These are phyloP conservation scores for Karalla daura DNA, from an alignment of 2,797 vertebrate species.

Conservation along the genomic window DNA sequence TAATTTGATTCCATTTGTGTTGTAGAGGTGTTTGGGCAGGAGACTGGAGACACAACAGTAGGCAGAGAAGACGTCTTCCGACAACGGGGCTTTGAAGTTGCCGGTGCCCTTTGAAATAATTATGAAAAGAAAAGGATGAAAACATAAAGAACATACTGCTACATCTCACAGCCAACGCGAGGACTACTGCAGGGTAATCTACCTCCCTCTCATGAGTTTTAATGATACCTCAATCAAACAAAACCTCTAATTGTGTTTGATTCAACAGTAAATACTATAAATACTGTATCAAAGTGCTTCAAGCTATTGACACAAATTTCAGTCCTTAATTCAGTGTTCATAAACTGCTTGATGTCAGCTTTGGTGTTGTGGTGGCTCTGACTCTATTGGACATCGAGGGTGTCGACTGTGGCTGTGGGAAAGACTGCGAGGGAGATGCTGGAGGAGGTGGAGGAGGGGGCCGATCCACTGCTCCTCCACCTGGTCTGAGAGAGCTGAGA, in stretches of 20 bases:
- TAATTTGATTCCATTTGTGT: slow-evolving; percentile 75
- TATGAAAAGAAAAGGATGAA: slow-evolving; percentile 63
- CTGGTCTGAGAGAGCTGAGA: too few relatives aligned
- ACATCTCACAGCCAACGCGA: slow-evolving; percentile 50
- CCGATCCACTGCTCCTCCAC: too few relatives aligned
- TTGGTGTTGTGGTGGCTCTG: too few relatives aligned
- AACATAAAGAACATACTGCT: slow-evolving; percentile 47
- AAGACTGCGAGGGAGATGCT: too few relatives aligned
- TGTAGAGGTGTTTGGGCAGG: slow-evolving; percentile 49
- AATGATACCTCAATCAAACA: slow-evolving; percentile 37
- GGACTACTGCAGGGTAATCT: slow-evolving; percentile 18
- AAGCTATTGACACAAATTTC: slow-evolving; percentile 22
- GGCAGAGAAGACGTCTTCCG: slow-evolving; percentile 59
- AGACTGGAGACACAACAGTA: slow-evolving; percentile 62
- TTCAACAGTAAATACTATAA: neutral
- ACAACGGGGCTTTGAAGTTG: slow-evolving; percentile 74
- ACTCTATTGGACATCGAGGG: too few relatives aligned
- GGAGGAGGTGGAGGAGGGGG: too few relatives aligned
- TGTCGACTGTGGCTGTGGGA: too few relatives aligned
- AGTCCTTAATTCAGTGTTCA: slow-evolving; percentile 1
- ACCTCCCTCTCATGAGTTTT: slow-evolving; percentile 27
- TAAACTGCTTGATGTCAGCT: neutral
- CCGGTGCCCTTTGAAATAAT: slow-evolving; percentile 75
- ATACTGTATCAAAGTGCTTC: too few relatives aligned
- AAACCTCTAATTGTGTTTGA: slow-evolving; percentile 3